phyloP scores from a whole-genome alignment of 2,797 vertebrate genomes.

The Falco cherrug region DNA sequence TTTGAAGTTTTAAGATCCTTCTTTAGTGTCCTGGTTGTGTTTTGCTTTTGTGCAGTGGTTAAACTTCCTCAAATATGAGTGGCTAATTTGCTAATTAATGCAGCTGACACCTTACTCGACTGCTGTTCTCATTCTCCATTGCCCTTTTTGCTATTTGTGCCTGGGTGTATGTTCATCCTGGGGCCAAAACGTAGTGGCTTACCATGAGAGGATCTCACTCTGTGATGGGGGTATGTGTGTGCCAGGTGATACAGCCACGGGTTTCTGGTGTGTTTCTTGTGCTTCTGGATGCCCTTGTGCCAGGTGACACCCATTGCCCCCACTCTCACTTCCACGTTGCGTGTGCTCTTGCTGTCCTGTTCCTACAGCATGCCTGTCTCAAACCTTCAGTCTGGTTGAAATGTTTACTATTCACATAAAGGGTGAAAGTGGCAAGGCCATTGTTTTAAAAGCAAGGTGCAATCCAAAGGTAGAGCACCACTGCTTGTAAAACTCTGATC shows the following conservation, averaged over 20 bases:
- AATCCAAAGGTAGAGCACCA: not conserved
- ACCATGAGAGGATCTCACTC: not conserved
- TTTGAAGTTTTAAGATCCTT: not conserved
- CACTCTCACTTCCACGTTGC: not conserved
- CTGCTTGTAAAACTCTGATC: not conserved
- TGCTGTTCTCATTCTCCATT: not conserved
- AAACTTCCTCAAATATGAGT: not conserved
- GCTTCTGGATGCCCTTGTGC: not conserved
- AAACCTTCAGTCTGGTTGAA: not conserved
- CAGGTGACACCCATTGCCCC: rapidly evolving
- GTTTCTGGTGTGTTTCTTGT: not conserved
- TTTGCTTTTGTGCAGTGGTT: not conserved
- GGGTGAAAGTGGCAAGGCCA: not conserved
- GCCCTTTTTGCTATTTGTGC: not conserved
- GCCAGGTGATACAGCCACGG: not conserved
- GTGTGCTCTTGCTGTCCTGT: not conserved
- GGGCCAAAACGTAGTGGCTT: not conserved
- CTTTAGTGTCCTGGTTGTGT: not conserved
- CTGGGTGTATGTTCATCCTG: not conserved
- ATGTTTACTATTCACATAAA: not conserved
- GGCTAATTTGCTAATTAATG: not conserved
- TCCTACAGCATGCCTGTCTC: not conserved
- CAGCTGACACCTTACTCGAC: not conserved
- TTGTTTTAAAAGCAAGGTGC: not conserved
- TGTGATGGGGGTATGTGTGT: not conserved